These are phyloP conservation scores for Pogonognathellus flavescens DNA, from an alignment of 1,140 invertebrate genomes.

Conservation along the genomic window DNA sequence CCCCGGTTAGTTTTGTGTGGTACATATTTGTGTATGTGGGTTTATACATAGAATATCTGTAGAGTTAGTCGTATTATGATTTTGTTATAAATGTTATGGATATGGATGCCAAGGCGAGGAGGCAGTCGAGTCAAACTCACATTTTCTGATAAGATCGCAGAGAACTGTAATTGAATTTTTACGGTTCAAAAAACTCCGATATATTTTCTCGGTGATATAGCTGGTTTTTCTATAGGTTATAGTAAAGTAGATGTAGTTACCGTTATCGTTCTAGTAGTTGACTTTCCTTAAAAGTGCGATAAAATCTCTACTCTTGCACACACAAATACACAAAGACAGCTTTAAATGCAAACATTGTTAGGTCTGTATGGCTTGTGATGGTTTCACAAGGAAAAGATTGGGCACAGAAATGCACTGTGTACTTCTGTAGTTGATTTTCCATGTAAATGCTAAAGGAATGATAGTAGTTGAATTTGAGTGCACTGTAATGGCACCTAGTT, in stretches of 20 bases:
- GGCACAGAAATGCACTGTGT: no score
- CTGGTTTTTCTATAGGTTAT: not conserved
- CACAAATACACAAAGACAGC: not conserved
- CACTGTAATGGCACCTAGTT: no score
- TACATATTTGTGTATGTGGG: no score
- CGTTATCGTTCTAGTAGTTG: constrained; percentile 27
- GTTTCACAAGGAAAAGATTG: no score
- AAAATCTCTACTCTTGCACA: constrained; percentile 25
- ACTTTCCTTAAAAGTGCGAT: constrained; percentile 45
- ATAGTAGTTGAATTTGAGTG: no score
- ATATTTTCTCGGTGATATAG: not conserved
- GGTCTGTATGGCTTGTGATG: no score
- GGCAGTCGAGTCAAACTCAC: constrained; percentile 10
- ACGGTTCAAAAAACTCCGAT: constrained; percentile 39
- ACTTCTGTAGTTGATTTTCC: no score
- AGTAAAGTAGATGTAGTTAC: not conserved
- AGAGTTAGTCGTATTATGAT: not conserved
- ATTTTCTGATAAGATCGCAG: constrained; percentile 39
- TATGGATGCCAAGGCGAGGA: not conserved
- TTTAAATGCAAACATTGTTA: constrained; percentile 29
- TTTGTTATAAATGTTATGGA: not conserved
- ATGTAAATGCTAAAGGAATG: no score
- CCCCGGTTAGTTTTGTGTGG: no score
- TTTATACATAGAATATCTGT: not conserved
- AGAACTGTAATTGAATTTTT: constrained; percentile 47